Conservation (phyloP, 2,888 invertebrate species). For the Cephus rjabovi region DNA sequence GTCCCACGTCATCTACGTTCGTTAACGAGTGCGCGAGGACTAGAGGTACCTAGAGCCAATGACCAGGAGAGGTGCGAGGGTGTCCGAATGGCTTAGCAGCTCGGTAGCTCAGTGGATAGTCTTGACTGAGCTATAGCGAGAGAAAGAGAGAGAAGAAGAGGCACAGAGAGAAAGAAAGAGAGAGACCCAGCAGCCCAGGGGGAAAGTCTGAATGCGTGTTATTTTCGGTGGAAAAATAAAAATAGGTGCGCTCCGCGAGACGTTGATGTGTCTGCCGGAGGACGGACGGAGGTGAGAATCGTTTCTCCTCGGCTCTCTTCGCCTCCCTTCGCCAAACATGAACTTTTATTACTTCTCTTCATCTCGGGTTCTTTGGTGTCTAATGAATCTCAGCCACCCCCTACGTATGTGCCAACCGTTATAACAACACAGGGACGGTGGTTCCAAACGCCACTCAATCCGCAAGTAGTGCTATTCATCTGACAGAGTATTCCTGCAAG, state of each 20-base stretch:
- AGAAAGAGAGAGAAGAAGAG: constrained; percentile 7
- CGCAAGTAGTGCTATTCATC: not conserved
- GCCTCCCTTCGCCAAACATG: constrained; percentile 19
- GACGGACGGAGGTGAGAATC: constrained; percentile 37
- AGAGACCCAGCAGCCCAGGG: not conserved
- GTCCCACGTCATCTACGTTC: not conserved
- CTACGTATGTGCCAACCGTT: not conserved
- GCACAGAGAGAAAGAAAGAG: constrained; percentile 7
- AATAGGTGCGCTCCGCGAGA: constrained; percentile 28
- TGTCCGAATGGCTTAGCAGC: not conserved
- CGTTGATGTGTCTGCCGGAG: constrained; percentile 28
- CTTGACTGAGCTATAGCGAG: not conserved
- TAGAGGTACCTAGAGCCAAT: not conserved
- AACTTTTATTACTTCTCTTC: not conserved
- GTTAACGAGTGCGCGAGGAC: not conserved
- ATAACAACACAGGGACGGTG: not conserved
- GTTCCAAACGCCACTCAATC: not conserved
- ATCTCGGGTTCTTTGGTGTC: not conserved
- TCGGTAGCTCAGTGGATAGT: not conserved
- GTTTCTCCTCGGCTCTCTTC: constrained; percentile 11
- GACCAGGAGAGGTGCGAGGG: not conserved
- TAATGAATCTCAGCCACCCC: not conserved
- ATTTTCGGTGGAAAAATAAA: constrained; percentile 34
- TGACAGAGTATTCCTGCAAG: not conserved
- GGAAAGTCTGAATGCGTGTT: constrained; percentile 16